Base-by-base conservation (phyloP, 2,113 vertebrate species). In the Emydura subglobosa region DNA sequence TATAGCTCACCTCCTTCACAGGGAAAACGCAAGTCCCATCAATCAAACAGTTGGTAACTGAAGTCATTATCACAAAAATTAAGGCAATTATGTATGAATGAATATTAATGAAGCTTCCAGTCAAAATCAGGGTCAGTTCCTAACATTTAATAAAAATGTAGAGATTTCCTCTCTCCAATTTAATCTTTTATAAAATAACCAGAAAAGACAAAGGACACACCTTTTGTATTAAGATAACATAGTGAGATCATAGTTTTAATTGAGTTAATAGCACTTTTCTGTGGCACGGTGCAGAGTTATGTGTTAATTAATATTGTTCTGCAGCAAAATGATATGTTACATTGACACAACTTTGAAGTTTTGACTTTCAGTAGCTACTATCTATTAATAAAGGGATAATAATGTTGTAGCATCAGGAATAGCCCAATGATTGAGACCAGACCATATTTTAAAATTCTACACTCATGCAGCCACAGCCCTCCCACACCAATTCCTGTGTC, bases 1-100 rank as follows among this genome's bases (percentile, higher is more conserved):
- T 98, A 98, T 98, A 97, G 87, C 97, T 98, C 97, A 96, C 98
- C 97, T 98, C 96, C 97, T 98, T 98, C 97, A 97, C 95, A 97
- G 94, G 98, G 96, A 98, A 98, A 97, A 98, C 92, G 97, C 96
- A 97, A 98, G 97, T 97, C 96, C 98, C 97, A 98, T 98, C 98
- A 98, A 98, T 98, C 98, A 98, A 98, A 95, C 98, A 98, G 98
- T 98, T 98, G 98, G 98, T 98, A 98, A 98, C 98, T 98, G 94
- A 98, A 98, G 97, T 98, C 97, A 98, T 98, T 98, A 98, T 98
- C 96, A 97, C 97, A 96, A 97, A 98, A 98, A 98, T 99, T 98
- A 98, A 98, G 98, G 98, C 97, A 98, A 98, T 98, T 98, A 98
- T 97, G 98, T 96, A 98, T 97, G 98, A 98, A 98, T 98, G 97